phyloP scores from a whole-genome alignment of 2,113 vertebrate species.

The Cynoglossus semilaevis region DNA sequence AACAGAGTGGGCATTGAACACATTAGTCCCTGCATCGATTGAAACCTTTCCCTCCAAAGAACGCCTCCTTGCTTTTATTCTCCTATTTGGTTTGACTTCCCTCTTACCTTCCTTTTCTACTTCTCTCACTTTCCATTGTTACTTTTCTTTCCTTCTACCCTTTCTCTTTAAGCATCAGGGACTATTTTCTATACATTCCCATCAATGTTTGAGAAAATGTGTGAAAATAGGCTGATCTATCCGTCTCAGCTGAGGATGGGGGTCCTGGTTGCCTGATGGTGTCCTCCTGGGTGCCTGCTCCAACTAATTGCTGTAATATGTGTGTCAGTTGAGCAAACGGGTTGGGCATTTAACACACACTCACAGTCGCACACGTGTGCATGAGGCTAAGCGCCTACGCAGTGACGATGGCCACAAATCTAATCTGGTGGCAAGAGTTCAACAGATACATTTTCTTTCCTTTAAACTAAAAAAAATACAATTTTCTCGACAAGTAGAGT shows the following conservation, averaged over 20 bases:
- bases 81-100: conserved; percentile 26
- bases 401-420: conserved; percentile 74
- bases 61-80: conserved; percentile 16
- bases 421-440: conserved; percentile 54
- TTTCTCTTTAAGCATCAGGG: not conserved
- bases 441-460: conserved; percentile 62
- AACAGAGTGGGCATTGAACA: conserved; percentile 67
- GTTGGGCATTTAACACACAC: conserved; percentile 8
- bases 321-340: conserved; percentile 17
- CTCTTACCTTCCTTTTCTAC: not conserved
- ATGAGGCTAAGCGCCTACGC: conserved; percentile 65
- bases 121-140: conserved; percentile 20
- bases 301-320: conserved; percentile 81
- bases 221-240: conserved; percentile 28
- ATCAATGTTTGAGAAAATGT: conserved; percentile 5
- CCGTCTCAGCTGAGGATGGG: conserved; percentile 20
- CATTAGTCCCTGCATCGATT: conserved; percentile 63
- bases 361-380: no score
- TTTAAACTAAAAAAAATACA: not conserved
- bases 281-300: conserved; percentile 84
- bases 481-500: no score
- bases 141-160: conserved; percentile 11
- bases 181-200: not conserved
- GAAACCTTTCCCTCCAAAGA: conserved; percentile 52
- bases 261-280: conserved; percentile 59